Evolutionary conservation across 2,888 invertebrate species (phyloP).

Genomic region (Melipona bicolor): DNA sequence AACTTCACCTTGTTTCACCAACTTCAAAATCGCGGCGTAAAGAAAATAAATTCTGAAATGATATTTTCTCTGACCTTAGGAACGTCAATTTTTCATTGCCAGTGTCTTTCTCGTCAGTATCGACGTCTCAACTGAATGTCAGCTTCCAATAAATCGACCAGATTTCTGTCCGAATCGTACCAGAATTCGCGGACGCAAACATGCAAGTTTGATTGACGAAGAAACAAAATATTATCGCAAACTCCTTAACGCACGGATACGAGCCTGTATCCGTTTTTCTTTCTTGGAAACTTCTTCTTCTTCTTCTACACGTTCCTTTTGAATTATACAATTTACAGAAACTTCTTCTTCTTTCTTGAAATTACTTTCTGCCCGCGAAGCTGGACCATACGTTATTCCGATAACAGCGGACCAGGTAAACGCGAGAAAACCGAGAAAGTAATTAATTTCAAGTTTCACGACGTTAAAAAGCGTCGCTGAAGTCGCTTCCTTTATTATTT

Average conservation of each 20-base stretch:
- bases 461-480: neutral
- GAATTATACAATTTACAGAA: too few species aligned
- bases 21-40: neutral
- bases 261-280: neutral
- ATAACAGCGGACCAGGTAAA: neutral
- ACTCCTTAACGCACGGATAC: neutral
- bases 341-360: too few species aligned
- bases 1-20: neutral
- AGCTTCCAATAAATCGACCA: neutral
- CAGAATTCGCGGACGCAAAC: neutral
- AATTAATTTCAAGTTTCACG: slow-evolving; percentile 6
- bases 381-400: neutral
- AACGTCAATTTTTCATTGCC: neutral
- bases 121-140: neutral
- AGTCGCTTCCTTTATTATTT: neutral
- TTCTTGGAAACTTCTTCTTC: neutral
- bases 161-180: neutral
- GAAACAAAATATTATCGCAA: neutral
- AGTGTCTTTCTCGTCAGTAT: neutral
- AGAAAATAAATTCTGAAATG: neutral
- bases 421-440: neutral
- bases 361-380: slow-evolving; percentile 7
- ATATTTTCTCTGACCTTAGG: neutral
- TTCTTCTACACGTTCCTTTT: too few species aligned
- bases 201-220: neutral